Evolutionary conservation across 2,797 vertebrate species (phyloP), one percentile per base, ranked within the genome.

Genomic region (Salmo trutta): DNA sequence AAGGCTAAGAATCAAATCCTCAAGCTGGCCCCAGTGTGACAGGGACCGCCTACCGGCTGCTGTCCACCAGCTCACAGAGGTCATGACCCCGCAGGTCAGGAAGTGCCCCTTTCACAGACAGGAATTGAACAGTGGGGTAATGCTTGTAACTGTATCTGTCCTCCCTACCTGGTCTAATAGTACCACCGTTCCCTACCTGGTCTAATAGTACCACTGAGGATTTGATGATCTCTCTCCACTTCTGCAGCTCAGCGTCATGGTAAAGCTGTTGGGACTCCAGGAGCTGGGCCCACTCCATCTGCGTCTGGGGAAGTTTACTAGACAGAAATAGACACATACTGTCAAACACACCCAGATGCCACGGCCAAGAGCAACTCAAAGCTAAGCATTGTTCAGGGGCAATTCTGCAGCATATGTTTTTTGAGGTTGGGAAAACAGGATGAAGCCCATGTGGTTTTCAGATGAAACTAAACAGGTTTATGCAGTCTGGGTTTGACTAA

Each of bases 191-290:
- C 16, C 70, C 29, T 93, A 99, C 98, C 98, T 99, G 98, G 89
- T 99, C 98, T 72, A 99, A 94, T 56, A 99, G 95, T 93, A 97
- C 94, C 73, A 99, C 96, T 0, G 98, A 99, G 3, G 97, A 97
- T 82, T 97, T 97, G 91, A 99, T 97, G 81, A 98, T 97, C 82
- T 99, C 97, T 21, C 95, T 95, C 97, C 98, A 99, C 77, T 98
- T 99, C 79, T 97, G 97, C 82, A 99, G 94, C 91, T 99, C 97
- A 0, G 95, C 91, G 54, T 99, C 97, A 1, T 99, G 98, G 90
- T 96, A 97, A 86, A 96, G 98, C 91, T 99, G 98, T 87, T 99
- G 98, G 1, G 97, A 96, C 87, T 99, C 98, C 84, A 99, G 90
- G 65, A 99, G 89, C 91, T 98, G 97, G 75, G 98, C 96, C 98